Evolutionary conservation across 2,113 vertebrate species (phyloP), one percentile per base, ranked within the genome.

Genomic region (Dascyllus trimaculatus): DNA sequence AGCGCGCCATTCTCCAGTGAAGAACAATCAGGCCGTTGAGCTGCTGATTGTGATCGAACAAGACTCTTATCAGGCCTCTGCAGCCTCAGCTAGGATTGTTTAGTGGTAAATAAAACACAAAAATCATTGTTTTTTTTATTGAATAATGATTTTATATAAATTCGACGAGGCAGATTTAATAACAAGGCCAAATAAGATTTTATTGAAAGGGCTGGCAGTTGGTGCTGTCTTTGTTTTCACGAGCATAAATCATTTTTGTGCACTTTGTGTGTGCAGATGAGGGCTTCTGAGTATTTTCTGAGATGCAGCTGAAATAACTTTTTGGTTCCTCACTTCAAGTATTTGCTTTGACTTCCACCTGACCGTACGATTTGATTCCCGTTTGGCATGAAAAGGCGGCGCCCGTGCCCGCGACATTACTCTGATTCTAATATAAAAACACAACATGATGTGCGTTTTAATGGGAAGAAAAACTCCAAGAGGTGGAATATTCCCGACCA

Each of bases 301-400:
- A 61, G 64, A 78, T 81, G 66, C 65, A 89, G 81, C 81, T 86
- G 83, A 89, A 88, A 82, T 75, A 84, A 85, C 81, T 68, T 82
- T 24, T 83, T 61, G 73, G 75, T 87, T 77, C 62, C 59, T 84
- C 62, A 43, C 69, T 80, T 87, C 54, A 59, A 87, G 67, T 80
- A 75, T 86, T 85, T 85, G 85, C 74, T 88, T 88, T 88, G 81
- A 90, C 68, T 86, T 88, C 79, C 81, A 88, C 73, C 83, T 89
- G 81, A 90, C 71, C 68, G 52, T 82, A 49, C 61, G n/a, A 62
- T 81, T 82, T 69, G 70, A 87, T 76, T 82, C 78, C 67, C 46
- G 64, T 68, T 81, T 84, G 88, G 90, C 74, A 22, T 38, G 63
- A 72, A 66, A 4, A 10, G 0, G 21, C 57, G 1, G 24, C 10